Evolutionary conservation across 2,113 vertebrate species (phyloP), one percentile per base, ranked within the genome.

Genomic region (Ifrita kowaldi): DNA sequence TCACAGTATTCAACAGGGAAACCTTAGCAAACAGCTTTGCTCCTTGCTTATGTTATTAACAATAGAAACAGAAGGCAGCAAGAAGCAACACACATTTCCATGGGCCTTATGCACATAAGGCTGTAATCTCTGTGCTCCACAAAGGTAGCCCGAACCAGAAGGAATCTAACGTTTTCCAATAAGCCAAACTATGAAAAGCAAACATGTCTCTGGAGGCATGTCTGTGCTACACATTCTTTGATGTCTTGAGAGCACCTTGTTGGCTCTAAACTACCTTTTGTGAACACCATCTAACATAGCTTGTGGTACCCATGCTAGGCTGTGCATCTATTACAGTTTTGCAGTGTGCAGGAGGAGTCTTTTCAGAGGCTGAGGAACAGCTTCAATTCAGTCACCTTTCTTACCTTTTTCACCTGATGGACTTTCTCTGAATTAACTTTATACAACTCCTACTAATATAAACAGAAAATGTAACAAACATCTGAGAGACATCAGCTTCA

Each of bases 151-250:
- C 68, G 84, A 92, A 68, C 24, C 21, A 92, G 68, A 81, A 70
- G 50, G 37, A 84, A 67, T 17, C 16, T 33, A 7, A 46, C 5
- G 11, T 41, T 71, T 92, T 80, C 42, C 76, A 86, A 0, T 12
- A 3, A 84, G 27, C 13, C 52, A 67, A 16, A 44, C 37, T 60
- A 23, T 8, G 30, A 65, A 92, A 88, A 70, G 23, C 26, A 65
- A 74, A 23, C 14, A 4, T 1, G 5, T 68, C 49, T 90, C 57
- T 83, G 47, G 47, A 68, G 39, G 9, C 13, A 57, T 0, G 0
- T 28, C 23, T 63, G 8, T 0, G 1, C 41, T 37, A 80, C 4
- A 37, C 9, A 24, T 12, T 67, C 3, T 2, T 21, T 53, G 27
- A 52, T n/a, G 75, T 44, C 27, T 39, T 19, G 10, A 60, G 12